Conservation (phyloP, 2,113 vertebrate genomes). For the Symphodus melops region DNA sequence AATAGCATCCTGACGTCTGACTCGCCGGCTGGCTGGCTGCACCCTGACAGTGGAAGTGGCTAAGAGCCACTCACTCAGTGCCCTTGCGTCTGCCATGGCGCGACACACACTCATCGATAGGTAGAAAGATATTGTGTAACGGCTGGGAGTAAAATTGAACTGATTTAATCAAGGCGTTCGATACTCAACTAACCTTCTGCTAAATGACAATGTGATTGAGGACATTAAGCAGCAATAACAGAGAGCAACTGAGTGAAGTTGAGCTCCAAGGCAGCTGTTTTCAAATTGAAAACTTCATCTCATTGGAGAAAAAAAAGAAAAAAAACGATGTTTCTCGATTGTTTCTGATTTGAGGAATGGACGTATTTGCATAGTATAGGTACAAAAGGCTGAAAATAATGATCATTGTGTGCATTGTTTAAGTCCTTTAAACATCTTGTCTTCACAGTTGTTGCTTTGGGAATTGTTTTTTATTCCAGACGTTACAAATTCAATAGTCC, state of each 20-base stretch:
- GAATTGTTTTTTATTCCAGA: conserved; percentile 49
- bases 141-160: conserved; percentile 56
- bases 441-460: conserved; percentile 28
- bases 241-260: conserved; percentile 41
- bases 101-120: conserved; percentile 65
- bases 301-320: conserved; percentile 21
- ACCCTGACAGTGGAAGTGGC: conserved; percentile 55
- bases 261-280: conserved; percentile 45
- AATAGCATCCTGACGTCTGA: conserved; percentile 57
- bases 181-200: conserved; percentile 68
- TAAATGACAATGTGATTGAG: conserved; percentile 71
- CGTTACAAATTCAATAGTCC: conserved; percentile 56
- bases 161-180: conserved; percentile 67
- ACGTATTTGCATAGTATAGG: conserved; percentile 24
- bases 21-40: conserved; percentile 66
- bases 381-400: conserved; percentile 48
- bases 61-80: conserved; percentile 59
- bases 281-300: conserved; percentile 31
- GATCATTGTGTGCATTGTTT: conserved; percentile 22
- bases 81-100: conserved; percentile 63
- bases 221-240: conserved; percentile 65
- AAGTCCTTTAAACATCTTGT: conserved; percentile 20
- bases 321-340: conserved; percentile 26
- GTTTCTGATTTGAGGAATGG: conserved; percentile 25
- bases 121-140: conserved; percentile 61